Evolutionary conservation across 2,113 vertebrate genomes (phyloP), one percentile per base, ranked within the genome.

Genomic region (Falcunculus frontatus): DNA sequence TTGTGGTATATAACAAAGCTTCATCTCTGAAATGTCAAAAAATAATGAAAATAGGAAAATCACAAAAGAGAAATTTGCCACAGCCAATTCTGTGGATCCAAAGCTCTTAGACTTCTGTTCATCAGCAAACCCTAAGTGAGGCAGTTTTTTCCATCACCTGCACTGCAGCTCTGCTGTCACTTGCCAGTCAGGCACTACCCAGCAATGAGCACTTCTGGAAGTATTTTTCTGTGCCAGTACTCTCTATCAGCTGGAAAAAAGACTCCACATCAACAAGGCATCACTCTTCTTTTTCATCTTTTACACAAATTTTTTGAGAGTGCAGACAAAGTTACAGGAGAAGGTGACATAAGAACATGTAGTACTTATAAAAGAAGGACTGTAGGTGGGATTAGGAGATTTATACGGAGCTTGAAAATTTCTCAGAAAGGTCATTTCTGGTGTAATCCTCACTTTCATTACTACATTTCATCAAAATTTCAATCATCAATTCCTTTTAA

Each of bases 21-120:
- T 57, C 63, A 39, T 85, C 80, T 90, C 93, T 77, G 84, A 94
- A 95, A 95, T 96, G 96, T 97, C 78, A 96, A 95, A 97, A 97
- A 96, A 89, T 95, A 95, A 97, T 89, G 63, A 91, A 94, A 93
- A 89, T 95, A 75, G 39, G 67, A 85, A 96, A 94, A 96, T 47
- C 88, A 76, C 53, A 67, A 83, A 93, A 95, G 52, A 81, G 27
- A 96, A 97, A 96, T 95, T 92, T 30, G 63, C 78, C 67, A 85
- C 63, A 89, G 87, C 27, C 67, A 30, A 63, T 92, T 85, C 53
- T 42, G 64, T 73, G 42, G 33, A 53, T 96, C 49, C 67, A 81
- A 80, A 95, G 83, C 63, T 84, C 27, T 94, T 62, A 95, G 70
- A 39, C 47, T 93, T 85, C 57, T 82, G 67, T 70, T 96, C 75